phyloP scores from a whole-genome alignment of 92 coral and sea anemone genomes.

The Parazoanthus swiftii region DNA sequence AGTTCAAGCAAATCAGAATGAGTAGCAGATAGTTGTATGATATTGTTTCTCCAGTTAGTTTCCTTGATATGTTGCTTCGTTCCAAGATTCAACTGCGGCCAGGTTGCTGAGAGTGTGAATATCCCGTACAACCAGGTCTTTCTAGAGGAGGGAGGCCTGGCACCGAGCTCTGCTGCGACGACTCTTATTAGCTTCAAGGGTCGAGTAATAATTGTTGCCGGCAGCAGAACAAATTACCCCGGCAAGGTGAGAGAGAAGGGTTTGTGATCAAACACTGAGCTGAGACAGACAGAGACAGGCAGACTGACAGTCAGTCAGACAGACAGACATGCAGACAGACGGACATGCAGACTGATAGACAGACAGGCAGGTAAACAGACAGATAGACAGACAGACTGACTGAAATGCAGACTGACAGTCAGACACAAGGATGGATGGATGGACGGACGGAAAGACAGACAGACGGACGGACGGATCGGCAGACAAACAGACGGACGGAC shows the following conservation, averaged over 20 bases:
- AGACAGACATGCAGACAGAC: too few relatives aligned
- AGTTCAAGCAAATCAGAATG: not conserved
- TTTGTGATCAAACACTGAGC: not conserved
- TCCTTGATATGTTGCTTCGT: not conserved
- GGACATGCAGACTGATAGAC: too few relatives aligned
- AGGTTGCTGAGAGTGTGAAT: slow-evolving; percentile 82
- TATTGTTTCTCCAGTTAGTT: not conserved
- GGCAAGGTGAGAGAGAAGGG: slow-evolving; percentile 68
- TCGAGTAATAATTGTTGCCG: slow-evolving; percentile 78
- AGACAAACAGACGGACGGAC: too few relatives aligned
- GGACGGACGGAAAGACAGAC: too few relatives aligned
- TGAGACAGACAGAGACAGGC: not conserved
- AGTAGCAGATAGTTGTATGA: not conserved
- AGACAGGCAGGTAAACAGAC: too few relatives aligned
- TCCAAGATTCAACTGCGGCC: slow-evolving; percentile 84
- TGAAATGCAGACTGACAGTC: too few relatives aligned
- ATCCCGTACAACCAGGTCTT: slow-evolving; percentile 96
- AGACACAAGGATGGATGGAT: too few relatives aligned
- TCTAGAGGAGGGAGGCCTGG: slow-evolving; percentile 88
- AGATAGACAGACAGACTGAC: too few relatives aligned
- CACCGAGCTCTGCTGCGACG: slow-evolving; percentile 70
- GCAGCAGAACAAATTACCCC: slow-evolving; percentile 81
- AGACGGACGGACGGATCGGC: too few relatives aligned
- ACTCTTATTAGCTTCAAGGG: slow-evolving; percentile 78
- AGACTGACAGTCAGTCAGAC: not conserved